Evolutionary conservation across 2,113 vertebrate genomes (phyloP).

Genomic region (Sylvilagus bachmani): DNA sequence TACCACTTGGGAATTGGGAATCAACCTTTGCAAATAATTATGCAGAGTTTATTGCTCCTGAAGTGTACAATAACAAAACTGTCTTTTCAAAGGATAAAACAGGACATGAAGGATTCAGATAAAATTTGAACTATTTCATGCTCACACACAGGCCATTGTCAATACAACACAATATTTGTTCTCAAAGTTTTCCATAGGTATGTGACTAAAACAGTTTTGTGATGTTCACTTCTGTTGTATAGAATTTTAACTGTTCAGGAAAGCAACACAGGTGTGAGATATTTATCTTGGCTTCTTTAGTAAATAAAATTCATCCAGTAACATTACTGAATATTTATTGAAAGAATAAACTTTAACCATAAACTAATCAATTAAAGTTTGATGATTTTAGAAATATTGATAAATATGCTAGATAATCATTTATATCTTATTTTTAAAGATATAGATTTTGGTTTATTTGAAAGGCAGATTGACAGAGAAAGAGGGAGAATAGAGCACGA

Average conservation of each 20-base stretch:
- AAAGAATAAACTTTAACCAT: background rate
- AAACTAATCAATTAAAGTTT: background rate
- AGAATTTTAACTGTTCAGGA: background rate
- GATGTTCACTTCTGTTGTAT: background rate
- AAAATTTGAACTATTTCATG: constrained; percentile 22
- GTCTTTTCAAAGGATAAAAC: background rate
- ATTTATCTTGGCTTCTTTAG: background rate
- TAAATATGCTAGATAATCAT: background rate
- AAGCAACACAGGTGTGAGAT: background rate
- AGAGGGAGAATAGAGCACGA: no score
- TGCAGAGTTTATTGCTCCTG: background rate
- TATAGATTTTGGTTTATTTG: no score
- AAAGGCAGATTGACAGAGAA: no score
- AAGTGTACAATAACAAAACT: background rate
- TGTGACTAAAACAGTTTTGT: background rate
- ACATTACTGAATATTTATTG: background rate
- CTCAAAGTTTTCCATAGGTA: background rate
- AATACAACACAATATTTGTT: background rate
- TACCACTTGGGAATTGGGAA: background rate
- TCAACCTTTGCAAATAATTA: constrained; percentile 24
- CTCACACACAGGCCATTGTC: background rate
- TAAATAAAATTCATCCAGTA: background rate
- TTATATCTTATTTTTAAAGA: background rate
- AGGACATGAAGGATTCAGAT: background rate
- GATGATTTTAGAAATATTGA: background rate